These are phyloP conservation scores for Oryzaephilus surinamensis DNA, from an alignment of 1,140 invertebrate genomes.

Conservation along the genomic window DNA sequence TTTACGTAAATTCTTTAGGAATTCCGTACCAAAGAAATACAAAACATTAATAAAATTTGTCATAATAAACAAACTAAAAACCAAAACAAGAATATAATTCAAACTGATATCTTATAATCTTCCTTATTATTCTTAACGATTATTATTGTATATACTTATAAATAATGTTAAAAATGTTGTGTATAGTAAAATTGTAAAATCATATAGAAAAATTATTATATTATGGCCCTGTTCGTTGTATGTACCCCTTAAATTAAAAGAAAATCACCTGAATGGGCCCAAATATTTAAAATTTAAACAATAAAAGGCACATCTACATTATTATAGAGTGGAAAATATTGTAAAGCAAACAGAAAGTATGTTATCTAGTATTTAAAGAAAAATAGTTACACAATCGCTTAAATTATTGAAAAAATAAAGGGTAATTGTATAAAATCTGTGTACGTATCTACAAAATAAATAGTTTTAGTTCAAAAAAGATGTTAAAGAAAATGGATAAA, in stretches of 20 bases:
- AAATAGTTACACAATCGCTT: not conserved
- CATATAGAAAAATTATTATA: conserved; percentile 11
- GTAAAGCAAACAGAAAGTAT: not conserved
- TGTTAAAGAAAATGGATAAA: conserved; percentile 3
- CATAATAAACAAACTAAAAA: too few relatives aligned
- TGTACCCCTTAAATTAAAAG: conserved; percentile 8
- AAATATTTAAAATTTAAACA: conserved; percentile 1
- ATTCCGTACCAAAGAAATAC: too few relatives aligned
- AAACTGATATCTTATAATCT: conserved; percentile 12
- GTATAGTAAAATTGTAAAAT: conserved; percentile 22
- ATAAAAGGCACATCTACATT: too few relatives aligned
- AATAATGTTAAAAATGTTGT: conserved; percentile 27
- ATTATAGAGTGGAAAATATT: too few relatives aligned
- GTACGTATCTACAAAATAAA: not conserved
- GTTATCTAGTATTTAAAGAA: not conserved
- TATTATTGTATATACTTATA: conserved; percentile 26
- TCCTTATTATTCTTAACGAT: conserved; percentile 13
- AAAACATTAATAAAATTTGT: too few relatives aligned
- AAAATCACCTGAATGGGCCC: conserved; percentile 5
- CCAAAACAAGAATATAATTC: not conserved
- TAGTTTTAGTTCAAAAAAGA: conserved; percentile 11
- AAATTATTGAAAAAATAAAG: conserved; percentile 8
- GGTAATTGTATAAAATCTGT: not conserved
- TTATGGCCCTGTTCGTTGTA: conserved; percentile 11
- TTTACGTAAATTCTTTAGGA: too few relatives aligned